A percentile compares a stretch with the other conserved stretches of the same genome.
phyloP scores from a whole-genome alignment of 2,113 vertebrate species.

The Vulpes lagopus region DNA sequence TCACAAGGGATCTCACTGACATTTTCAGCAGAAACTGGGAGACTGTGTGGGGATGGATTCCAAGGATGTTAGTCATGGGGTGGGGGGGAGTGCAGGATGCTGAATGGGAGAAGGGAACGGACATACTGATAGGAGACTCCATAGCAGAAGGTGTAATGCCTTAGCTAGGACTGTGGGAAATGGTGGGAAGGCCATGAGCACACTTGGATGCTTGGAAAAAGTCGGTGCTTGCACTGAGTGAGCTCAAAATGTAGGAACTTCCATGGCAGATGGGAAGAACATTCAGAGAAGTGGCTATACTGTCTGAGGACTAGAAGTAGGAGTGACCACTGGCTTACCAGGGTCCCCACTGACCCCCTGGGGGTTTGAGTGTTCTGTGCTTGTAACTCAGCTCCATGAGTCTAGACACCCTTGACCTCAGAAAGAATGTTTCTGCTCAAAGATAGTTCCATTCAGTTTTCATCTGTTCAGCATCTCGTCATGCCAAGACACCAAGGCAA shows the following conservation, averaged over 20 bases:
- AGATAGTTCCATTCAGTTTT: too few species aligned
- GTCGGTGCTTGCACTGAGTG: neutral
- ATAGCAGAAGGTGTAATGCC: accelerated
- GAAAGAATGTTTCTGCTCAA: neutral
- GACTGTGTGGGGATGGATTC: neutral
- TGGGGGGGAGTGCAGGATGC: too few species aligned
- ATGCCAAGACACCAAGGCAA: neutral
- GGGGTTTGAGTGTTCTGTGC: neutral
- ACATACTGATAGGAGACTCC: neutral
- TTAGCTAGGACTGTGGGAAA: neutral
- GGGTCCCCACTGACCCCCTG: too few species aligned
- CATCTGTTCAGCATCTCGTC: too few species aligned
- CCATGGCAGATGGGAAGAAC: too few species aligned
- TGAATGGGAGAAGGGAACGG: neutral
- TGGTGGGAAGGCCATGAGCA: accelerated
- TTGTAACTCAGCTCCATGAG: neutral
- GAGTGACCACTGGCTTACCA: accelerated
- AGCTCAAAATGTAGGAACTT: neutral
- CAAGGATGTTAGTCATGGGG: accelerated
- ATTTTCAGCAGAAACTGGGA: neutral
- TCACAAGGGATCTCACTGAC: too few species aligned
- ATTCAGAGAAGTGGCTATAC: neutral
- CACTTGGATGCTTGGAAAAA: neutral
- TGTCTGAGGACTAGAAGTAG: neutral
- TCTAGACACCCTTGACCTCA: neutral